A percentile compares a stretch with the other conserved stretches of the same genome.
Conservation (phyloP, 2,797 vertebrate species). For the Anomalospiza imberbis region DNA sequence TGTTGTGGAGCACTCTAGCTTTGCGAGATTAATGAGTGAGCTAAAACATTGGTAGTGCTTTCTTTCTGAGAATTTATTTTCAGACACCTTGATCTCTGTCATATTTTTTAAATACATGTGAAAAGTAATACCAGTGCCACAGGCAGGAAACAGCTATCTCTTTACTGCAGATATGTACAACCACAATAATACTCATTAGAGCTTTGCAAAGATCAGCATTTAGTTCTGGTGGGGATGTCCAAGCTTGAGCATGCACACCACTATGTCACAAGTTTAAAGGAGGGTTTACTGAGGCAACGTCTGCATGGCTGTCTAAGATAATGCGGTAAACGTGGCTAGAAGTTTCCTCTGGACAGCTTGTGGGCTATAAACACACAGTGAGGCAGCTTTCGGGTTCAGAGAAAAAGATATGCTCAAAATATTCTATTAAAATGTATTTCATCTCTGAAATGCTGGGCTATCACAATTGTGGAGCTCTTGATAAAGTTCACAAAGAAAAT, state of each 20-base stretch:
- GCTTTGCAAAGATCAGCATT: neutral
- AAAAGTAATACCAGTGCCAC: neutral
- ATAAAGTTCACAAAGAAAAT: neutral
- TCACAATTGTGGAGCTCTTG: neutral
- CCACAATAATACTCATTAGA: neutral
- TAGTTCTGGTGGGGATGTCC: neutral
- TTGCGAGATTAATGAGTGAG: neutral
- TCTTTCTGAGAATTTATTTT: slow-evolving; percentile 10
- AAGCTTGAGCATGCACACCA: neutral
- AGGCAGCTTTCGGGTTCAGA: neutral
- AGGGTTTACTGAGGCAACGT: neutral
- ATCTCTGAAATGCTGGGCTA: neutral
- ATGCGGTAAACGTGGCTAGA: neutral
- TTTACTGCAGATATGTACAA: neutral
- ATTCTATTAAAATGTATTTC: neutral
- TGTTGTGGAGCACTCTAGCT: neutral
- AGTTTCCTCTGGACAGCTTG: neutral
- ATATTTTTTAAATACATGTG: neutral
- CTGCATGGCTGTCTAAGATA: neutral
- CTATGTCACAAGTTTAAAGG: neutral
- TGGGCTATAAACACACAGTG: neutral
- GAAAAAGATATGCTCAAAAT: neutral
- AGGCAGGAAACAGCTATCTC: slow-evolving; percentile 14
- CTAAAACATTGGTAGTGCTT: neutral
- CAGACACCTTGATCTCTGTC: slow-evolving; percentile 5